Evolutionary conservation across 2,797 vertebrate species (phyloP).

Genomic region (Mionectes olivaceus): DNA sequence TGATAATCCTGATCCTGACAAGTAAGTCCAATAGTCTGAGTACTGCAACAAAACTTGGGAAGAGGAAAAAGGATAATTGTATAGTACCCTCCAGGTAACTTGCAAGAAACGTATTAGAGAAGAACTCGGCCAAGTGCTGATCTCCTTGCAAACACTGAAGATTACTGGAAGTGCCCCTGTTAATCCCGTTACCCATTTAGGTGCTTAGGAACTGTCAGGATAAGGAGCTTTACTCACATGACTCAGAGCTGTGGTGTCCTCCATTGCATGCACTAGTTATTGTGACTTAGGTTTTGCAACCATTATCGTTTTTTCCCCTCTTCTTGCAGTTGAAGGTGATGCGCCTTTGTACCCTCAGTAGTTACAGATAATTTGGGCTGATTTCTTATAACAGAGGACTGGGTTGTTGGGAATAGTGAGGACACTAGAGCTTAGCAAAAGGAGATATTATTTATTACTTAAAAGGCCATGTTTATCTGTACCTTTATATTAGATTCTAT

Average conservation of each 20-base stretch:
- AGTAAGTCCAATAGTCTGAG: slow-evolving; percentile 79
- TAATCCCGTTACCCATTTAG: background rate
- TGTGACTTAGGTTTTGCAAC: background rate
- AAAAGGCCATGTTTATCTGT: background rate
- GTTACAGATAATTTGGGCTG: background rate
- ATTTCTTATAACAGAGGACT: background rate
- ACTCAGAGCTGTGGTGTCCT: background rate
- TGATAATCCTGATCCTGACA: slow-evolving; percentile 97
- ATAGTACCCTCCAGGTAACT: background rate
- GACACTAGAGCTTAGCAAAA: background rate
- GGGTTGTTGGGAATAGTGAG: background rate
- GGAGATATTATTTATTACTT: background rate
- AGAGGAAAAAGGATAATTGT: background rate
- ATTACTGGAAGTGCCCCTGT: background rate
- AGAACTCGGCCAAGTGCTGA: background rate
- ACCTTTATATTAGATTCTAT: background rate
- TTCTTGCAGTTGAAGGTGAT: background rate
- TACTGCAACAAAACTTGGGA: background rate
- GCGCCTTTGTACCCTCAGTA: background rate
- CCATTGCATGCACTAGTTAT: background rate
- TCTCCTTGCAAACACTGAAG: background rate
- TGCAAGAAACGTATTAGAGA: background rate
- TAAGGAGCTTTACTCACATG: background rate
- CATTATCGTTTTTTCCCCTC: fast-evolving
- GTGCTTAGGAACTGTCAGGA: background rate